Evolutionary conservation across 2,888 invertebrate species (phyloP).

Genomic region (Lysandra bellargus): DNA sequence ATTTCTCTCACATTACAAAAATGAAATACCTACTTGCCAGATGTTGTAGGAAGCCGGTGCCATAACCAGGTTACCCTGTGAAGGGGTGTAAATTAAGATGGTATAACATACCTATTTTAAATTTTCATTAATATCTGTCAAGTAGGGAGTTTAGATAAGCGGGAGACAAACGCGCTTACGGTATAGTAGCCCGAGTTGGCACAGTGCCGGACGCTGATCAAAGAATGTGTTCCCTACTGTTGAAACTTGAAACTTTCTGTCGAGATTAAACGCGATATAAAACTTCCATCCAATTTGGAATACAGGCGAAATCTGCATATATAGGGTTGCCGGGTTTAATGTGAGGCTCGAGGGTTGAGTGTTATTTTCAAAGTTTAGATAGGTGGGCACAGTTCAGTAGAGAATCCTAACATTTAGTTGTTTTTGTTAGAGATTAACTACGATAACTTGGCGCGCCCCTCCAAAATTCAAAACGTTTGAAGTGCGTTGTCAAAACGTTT

Average conservation of each 20-base stretch:
- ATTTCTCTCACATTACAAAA: no score
- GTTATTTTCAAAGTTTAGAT: background rate
- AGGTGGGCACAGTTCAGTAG: background rate
- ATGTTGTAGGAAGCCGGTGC: no score
- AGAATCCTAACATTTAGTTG: background rate
- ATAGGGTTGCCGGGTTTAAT: background rate
- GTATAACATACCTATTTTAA: background rate
- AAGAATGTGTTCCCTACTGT: slow-evolving; percentile 27
- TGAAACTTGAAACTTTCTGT: slow-evolving; percentile 28
- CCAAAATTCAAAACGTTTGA: no score
- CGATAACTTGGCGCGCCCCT: no score
- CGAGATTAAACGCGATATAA: slow-evolving; percentile 26
- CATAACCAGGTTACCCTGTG: no score
- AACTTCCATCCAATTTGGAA: slow-evolving; percentile 29
- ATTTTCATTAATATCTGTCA: slow-evolving; percentile 36
- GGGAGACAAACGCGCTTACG: slow-evolving; percentile 71
- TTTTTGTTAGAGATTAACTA: background rate
- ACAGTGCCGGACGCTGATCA: slow-evolving; percentile 46
- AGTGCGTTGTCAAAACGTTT: no score
- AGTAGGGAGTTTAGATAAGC: slow-evolving; percentile 59
- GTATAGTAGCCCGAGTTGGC: slow-evolving; percentile 53
- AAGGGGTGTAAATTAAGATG: background rate
- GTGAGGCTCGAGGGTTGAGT: background rate
- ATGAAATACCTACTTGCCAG: no score
- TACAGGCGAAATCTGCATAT: background rate